Base-by-base conservation (phyloP, 2,888 invertebrate species). In the Standfussiana lucernea region DNA sequence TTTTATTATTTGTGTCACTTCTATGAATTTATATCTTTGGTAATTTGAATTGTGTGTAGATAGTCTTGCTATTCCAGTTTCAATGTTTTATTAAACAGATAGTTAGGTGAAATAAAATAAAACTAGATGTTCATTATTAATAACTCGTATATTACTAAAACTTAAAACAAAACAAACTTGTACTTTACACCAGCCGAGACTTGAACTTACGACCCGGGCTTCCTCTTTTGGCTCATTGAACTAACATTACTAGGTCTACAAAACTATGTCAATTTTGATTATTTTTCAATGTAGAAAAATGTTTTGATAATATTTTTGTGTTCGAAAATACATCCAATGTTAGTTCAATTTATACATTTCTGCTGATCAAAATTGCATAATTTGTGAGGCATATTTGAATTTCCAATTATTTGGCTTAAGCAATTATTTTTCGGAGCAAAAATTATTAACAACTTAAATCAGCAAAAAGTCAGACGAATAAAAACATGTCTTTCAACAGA, bases 81-180 rank as follows among this genome's bases (percentile, higher is more conserved):
- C 4, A 21, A 42, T 35, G 71, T 35, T 32, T 7, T 71, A 3
- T 15, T 15, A 28, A 61, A 11, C 0, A 2, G n/a, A 40, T 3
- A n/a, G 15, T 42, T 42, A 37, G 47, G 66, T 67, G 37, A 56
- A 64, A 53, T 69, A 62, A 86, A 89, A 87, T 72, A 42, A 89
- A 83, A 80, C 72, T 69, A 59, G 47, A 32, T 62, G 28, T 42
- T 67, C 28, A 53, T 84, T 82, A 68, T 85, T 82, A 47, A 76
- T 86, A 85, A 88, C 83, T 86, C 53, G 78, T 88, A 32, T 90
- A 90, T 86, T 90, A 77, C 80, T 90, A 86, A 84, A 89, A 83
- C 86, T 87, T 88, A 88, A 75, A 84, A 87, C 79, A 88, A 86
- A 86, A 89, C 84, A 87, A 88, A 81, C 79, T 89, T 90, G 89